phyloP scores from a whole-genome alignment of 2,797 vertebrate genomes.

The Rhyacichthys aspro region DNA sequence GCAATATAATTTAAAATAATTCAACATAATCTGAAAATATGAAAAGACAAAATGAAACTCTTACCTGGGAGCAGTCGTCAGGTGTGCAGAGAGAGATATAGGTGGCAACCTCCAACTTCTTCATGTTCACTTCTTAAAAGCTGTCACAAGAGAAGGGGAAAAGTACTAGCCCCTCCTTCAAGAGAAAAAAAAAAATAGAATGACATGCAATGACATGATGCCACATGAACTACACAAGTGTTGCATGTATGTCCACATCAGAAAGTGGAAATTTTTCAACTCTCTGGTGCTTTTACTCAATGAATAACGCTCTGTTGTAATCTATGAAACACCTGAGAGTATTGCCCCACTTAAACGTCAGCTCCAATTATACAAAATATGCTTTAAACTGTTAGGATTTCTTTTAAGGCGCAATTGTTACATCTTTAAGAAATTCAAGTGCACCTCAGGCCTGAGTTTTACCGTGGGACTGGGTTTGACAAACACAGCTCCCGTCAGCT shows the following conservation, averaged over 20 bases:
- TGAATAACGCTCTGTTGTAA: neutral
- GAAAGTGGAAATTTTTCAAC: constrained; percentile 39
- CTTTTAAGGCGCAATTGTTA: neutral
- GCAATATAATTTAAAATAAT: too few relatives aligned
- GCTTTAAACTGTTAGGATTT: neutral
- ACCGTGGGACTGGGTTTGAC: constrained; percentile 18
- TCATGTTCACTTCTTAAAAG: neutral
- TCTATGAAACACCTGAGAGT: neutral
- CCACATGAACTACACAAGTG: neutral
- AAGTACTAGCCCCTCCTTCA: constrained; percentile 64
- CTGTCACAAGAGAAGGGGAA: constrained; percentile 48
- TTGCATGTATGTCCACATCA: neutral
- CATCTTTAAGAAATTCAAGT: neutral
- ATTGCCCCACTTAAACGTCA: neutral
- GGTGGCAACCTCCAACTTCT: neutral
- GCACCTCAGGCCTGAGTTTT: neutral
- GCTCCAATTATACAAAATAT: neutral
- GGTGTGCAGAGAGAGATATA: neutral
- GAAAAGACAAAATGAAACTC: neutral
- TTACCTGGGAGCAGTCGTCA: constrained; percentile 35
- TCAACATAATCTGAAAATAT: too few relatives aligned
- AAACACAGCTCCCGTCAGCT: constrained; percentile 36
- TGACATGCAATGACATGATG: constrained; percentile 46
- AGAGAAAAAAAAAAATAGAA: constrained; percentile 15
- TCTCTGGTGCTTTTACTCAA: neutral